These are phyloP conservation scores for Microtus montanus DNA, from an alignment of 2,113 vertebrate genomes.

Conservation along the genomic window DNA sequence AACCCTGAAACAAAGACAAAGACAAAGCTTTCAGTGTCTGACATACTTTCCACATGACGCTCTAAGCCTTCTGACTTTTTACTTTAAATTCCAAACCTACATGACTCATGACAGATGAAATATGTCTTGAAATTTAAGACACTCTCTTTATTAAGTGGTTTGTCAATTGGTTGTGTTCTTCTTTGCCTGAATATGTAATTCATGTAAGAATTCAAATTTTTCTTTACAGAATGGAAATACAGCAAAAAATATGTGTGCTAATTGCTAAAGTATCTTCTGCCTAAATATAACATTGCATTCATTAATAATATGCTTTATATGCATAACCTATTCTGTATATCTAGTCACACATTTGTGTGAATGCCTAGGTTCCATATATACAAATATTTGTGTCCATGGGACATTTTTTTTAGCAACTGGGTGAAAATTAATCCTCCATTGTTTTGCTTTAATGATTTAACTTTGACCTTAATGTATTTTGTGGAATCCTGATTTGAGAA, in stretches of 20 bases:
- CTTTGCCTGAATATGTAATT: background rate
- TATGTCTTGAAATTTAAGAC: background rate
- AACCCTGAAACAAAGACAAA: background rate
- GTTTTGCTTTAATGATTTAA: background rate
- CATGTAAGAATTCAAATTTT: background rate
- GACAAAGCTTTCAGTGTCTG: background rate
- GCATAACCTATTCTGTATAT: background rate
- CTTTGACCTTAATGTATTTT: background rate
- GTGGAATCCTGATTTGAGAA: background rate
- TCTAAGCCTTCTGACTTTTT: background rate
- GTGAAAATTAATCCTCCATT: background rate
- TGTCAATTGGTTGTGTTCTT: background rate
- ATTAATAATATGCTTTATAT: background rate
- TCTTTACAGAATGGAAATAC: background rate
- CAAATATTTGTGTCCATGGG: background rate
- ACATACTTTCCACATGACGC: background rate
- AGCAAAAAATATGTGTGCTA: background rate
- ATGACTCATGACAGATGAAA: background rate
- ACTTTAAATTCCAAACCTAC: background rate
- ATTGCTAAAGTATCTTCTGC: background rate
- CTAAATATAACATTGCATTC: background rate
- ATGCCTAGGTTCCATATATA: background rate
- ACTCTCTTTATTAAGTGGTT: background rate
- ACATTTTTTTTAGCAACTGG: background rate
- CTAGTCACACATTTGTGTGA: background rate